Evolutionary conservation across 2,888 invertebrate species (phyloP).

Genomic region (Steromphala cineraria): DNA sequence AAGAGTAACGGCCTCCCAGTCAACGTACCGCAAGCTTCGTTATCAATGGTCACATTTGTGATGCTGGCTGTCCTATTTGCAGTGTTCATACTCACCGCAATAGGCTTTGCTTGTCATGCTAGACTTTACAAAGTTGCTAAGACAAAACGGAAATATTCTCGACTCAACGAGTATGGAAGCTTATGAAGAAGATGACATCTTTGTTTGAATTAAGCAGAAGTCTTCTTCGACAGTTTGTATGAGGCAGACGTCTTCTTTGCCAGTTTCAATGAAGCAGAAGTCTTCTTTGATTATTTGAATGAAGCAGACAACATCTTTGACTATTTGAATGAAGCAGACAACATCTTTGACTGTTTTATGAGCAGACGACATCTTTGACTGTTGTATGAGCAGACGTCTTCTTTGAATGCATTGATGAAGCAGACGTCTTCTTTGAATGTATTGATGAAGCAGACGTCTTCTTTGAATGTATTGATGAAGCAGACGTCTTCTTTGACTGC

Average conservation of each 20-base stretch:
- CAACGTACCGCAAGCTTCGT: conserved; percentile 39
- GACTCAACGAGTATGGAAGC: conserved; percentile 1
- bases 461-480: no score
- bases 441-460: not conserved
- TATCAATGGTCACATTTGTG: conserved; percentile 53
- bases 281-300: no score
- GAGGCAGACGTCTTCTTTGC: no score
- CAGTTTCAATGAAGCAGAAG: not conserved
- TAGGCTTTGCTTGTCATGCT: conserved; percentile 64
- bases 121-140: conserved; percentile 33
- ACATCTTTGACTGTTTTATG: no score
- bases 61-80: conserved; percentile 61
- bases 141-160: conserved; percentile 33
- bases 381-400: not conserved
- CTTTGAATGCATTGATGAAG: no score
- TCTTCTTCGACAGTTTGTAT: no score
- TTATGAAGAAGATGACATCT: not conserved
- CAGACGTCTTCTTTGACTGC: not conserved
- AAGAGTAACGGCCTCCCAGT: conserved; percentile 74
- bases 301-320: not conserved
- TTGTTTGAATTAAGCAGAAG: no score
- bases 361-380: not conserved
- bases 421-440: no score
- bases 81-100: conserved; percentile 56
- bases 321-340: no score